These are phyloP conservation scores for Agapornis roseicollis DNA, from an alignment of 2,113 vertebrate species.

Conservation along the genomic window DNA sequence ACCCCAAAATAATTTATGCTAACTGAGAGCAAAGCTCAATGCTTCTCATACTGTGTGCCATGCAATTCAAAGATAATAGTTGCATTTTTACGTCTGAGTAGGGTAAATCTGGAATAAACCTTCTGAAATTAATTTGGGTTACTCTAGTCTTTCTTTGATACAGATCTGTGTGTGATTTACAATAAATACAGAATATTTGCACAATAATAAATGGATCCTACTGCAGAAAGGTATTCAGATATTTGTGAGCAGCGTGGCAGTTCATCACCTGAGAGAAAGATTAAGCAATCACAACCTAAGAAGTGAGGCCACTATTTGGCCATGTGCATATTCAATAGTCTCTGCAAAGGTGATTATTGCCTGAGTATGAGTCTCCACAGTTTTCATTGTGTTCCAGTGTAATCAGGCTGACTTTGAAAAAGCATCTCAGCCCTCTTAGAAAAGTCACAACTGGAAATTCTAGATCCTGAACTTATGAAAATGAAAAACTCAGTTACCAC, in stretches of 20 bases:
- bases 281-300: background rate
- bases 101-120: slow-evolving; percentile 2
- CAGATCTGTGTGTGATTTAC: background rate
- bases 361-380: accelerated
- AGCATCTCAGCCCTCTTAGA: background rate
- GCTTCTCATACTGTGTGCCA: background rate
- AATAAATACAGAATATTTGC: slow-evolving; percentile 3
- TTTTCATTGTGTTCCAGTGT: background rate
- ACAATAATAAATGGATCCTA: background rate
- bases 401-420: background rate
- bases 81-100: background rate
- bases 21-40: background rate
- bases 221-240: background rate
- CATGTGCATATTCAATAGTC: background rate
- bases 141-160: background rate
- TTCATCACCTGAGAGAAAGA: background rate
- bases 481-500: background rate
- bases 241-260: background rate
- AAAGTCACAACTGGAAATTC: background rate
- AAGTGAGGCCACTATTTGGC: background rate
- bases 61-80: background rate
- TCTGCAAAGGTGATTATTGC: background rate
- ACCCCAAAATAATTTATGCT: background rate
- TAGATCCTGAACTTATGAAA: background rate
- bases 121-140: slow-evolving; percentile 37